Evolutionary conservation across 23 tunicate genomes (phyloP), one percentile per base, ranked within the genome.

Genomic region (Trididemnum nubilum): DNA sequence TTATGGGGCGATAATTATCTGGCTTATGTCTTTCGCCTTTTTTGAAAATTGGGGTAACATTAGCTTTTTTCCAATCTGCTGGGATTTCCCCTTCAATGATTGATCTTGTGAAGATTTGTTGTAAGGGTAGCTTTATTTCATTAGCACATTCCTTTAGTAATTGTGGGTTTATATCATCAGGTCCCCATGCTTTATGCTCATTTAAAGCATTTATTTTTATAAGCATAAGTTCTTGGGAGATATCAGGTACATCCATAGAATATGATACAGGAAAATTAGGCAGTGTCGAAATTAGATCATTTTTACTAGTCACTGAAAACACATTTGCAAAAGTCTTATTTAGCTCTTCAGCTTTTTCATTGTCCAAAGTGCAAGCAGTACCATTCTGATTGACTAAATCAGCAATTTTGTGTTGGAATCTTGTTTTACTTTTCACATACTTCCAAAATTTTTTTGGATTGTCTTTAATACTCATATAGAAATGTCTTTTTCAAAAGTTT

Each of bases 31-130:
- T 9, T 9, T 64, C 22, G 12, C 71, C 71, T 64, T 64, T 64
- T 64, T 64, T 64, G 71, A 25, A 64, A 28, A 64, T 64, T 28
- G 71, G 71, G 5, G 22, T 64, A 28, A 64, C 71, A 21, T 64
- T 25, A 5, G 71, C 71, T 21, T 26, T 64, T 64, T 28, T 64
- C 71, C 71, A 64, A n/a, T 64, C 71, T 25, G 22, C 5, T 64
- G 71, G 71, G 21, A 64, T 7, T 64, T 64, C 32, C 9, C 19
- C 71, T 9, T 12, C 21, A 5, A 21, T 7, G 12, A 64, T 12
- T 7, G 71, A 64, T 28, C 9, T 25, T 64, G 30, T 5, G n/a
- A 64, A 64, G 21, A 64, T 26, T 12, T 25, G 30, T 12, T 26
- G 7, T 12, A 64, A 21, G 7, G 71, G 31, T 25, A n/a, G 12